Evolutionary conservation across 2,888 invertebrate species (phyloP).

Genomic region (Tyria jacobaeae): DNA sequence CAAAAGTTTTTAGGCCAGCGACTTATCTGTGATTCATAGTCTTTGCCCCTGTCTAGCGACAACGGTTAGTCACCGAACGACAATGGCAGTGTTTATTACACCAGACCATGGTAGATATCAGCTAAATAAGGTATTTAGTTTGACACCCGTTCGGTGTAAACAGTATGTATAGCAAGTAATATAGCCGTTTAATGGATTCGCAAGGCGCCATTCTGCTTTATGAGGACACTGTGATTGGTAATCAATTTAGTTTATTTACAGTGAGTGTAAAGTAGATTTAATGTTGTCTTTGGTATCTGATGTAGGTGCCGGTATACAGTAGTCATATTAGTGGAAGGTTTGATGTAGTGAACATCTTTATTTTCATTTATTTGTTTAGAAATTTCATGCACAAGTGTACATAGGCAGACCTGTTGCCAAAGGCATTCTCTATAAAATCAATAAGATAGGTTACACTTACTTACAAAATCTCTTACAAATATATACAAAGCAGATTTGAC

Average conservation of each 20-base stretch:
- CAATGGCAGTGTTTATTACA: conserved; percentile 52
- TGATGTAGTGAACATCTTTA: too few species aligned
- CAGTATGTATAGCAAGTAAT: conserved; percentile 12
- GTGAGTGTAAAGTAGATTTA: not conserved
- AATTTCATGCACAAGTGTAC: too few species aligned
- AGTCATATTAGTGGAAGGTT: too few species aligned
- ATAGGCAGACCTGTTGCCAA: too few species aligned
- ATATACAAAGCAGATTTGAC: too few species aligned
- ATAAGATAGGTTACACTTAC: too few species aligned
- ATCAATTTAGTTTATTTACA: not conserved
- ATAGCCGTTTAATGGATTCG: conserved; percentile 14
- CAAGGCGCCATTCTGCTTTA: conserved; percentile 27
- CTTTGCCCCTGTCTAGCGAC: conserved; percentile 45
- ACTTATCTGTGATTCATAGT: conserved; percentile 18
- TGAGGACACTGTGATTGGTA: conserved; percentile 21
- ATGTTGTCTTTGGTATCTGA: not conserved
- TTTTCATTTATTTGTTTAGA: too few species aligned
- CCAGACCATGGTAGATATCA: conserved; percentile 46
- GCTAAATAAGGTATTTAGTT: conserved; percentile 48
- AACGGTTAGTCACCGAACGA: conserved; percentile 57
- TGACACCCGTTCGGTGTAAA: conserved; percentile 42
- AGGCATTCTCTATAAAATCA: too few species aligned
- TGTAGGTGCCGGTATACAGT: not conserved
- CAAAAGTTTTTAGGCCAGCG: not conserved
- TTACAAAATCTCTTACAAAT: too few species aligned